Base-by-base conservation (phyloP, 1,140 invertebrate genomes). In the Pissodes strobi region DNA sequence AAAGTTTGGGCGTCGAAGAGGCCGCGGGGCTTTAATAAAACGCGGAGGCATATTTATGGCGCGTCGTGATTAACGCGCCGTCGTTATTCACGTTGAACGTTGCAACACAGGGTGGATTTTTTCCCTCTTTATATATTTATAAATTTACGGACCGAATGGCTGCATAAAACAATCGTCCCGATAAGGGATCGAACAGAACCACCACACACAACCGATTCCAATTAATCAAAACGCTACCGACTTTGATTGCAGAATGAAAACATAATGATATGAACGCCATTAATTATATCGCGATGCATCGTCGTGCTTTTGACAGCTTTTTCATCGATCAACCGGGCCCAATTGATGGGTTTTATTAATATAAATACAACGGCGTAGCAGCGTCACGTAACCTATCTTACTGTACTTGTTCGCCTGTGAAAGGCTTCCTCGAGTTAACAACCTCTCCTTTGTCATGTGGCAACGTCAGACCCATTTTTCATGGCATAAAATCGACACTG, bases 201-300 rank as follows among this genome's bases (percentile, higher is more conserved):
- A n/a, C n/a, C n/a, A n/a, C n/a, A n/a, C n/a, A n/a, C n/a, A n/a
- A n/a, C n/a, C n/a, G n/a, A n/a, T n/a, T n/a, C n/a, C 68, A 64
- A 73, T 73, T 73, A 73, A 73, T 73, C 72, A 72, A 73, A 71
- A 70, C 62, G 39, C 46, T 10, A 68, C 68, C 71, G 70, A 64
- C 71, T 69, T 71, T 67, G 69, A 72, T 72, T 69, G 66, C 57
- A 38, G 56, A 71, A 72, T 72, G 71, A 72, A 71, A 72, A 74
- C 72, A 72, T 72, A 71, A 70, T 70, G 69, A 66, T 72, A 70
- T 72, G 69, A 69, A 67, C 66, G 66, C 62, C 71, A 74, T 72
- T 74, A 74, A 74, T 74, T 74, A 72, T 69, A 68, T 57, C 70
- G 69, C 69, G 18, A 15, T 39, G 49, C 46, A 52, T 13, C 46